phyloP scores from a whole-genome alignment of 2,888 invertebrate genomes.

The Proisotoma minuta region DNA sequence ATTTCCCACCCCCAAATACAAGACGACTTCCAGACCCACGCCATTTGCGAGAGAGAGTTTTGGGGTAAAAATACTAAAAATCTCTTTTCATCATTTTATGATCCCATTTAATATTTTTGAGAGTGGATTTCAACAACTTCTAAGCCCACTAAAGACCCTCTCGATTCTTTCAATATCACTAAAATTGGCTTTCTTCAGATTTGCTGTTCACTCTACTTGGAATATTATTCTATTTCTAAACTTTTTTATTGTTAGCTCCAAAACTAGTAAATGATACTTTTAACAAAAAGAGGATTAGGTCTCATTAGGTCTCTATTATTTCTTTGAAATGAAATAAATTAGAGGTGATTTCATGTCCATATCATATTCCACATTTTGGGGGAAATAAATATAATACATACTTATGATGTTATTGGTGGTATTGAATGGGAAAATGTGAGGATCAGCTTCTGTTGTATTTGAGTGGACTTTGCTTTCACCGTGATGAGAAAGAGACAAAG shows the following conservation, averaged over 20 bases:
- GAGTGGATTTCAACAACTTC: constrained; percentile 14
- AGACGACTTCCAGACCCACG: not conserved
- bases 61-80: constrained; percentile 6
- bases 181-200: too few species aligned
- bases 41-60: not conserved
- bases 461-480: not conserved
- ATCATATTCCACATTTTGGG: too few species aligned
- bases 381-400: not conserved
- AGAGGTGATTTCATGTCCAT: too few species aligned
- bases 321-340: constrained; percentile 7
- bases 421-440: not conserved
- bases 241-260: constrained; percentile 22
- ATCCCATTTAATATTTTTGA: constrained; percentile 8
- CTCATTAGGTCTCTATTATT: not conserved
- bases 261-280: constrained; percentile 32
- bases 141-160: not conserved
- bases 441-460: too few species aligned
- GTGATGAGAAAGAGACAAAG: not conserved
- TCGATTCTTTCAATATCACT: too few species aligned
- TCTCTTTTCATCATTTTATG: not conserved
- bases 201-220: too few species aligned
- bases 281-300: constrained; percentile 2
- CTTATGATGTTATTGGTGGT: too few species aligned
- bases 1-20: not conserved
- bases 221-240: too few species aligned